Conservation (phyloP, 1,140 invertebrate species). For the Bombus confusus region DNA sequence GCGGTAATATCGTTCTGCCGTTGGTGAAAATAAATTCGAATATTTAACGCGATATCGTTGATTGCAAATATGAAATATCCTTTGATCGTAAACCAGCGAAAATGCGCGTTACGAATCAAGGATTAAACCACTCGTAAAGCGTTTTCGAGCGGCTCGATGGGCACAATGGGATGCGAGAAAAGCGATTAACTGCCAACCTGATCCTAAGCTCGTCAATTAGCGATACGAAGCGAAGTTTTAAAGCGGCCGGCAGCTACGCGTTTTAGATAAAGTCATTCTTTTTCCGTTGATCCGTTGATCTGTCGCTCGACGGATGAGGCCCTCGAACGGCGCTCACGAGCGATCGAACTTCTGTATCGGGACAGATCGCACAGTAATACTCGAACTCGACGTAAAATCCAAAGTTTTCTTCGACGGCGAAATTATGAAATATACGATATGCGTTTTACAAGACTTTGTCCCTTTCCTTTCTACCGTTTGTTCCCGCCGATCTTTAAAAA, state of each 20-base stretch:
- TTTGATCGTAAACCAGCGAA: not conserved
- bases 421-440: conserved; percentile 64
- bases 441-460: conserved; percentile 63
- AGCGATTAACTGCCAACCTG: conserved; percentile 34
- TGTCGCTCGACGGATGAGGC: not conserved
- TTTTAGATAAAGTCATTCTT: conserved; percentile 11
- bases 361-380: conserved; percentile 48
- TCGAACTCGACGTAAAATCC: conserved; percentile 50
- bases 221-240: conserved; percentile 3
- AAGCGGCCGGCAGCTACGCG: not conserved
- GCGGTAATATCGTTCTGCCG: no score
- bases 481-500: not conserved
- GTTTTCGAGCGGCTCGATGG: conserved; percentile 4
- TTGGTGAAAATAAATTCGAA: not conserved
- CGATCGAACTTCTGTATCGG: not conserved
- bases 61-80: not conserved
- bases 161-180: not conserved
- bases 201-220: conserved; percentile 37
- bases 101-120: conserved; percentile 13
- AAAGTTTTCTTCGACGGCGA: conserved; percentile 48
- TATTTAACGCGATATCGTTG: not conserved
- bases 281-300: conserved; percentile 1
- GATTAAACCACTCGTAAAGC: not conserved
- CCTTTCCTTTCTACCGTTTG: not conserved
- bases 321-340: not conserved